Evolutionary conservation across 2,888 invertebrate species (phyloP).

Genomic region (Eristalis pertinax): DNA sequence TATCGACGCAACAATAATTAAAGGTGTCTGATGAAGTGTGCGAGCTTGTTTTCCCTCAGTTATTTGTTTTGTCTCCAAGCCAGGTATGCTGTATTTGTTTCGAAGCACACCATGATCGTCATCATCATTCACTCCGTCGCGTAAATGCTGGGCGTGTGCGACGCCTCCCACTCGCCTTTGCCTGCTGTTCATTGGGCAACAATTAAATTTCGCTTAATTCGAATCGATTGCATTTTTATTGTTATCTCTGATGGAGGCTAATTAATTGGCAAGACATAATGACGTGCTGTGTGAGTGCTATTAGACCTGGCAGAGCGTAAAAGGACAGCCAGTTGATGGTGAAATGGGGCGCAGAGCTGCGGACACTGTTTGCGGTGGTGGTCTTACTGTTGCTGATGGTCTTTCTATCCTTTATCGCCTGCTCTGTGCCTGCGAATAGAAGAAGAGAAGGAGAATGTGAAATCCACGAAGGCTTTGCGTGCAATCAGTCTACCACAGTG

Average conservation of each 20-base stretch:
- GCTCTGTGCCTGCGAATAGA: conserved; percentile 34
- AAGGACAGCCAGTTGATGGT: conserved; percentile 58
- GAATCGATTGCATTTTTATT: conserved; percentile 66
- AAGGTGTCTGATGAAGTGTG: conserved; percentile 1
- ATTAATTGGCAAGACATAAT: conserved; percentile 69
- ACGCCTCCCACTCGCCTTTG: not conserved
- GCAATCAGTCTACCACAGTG: not conserved
- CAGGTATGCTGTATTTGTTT: conserved; percentile 63
- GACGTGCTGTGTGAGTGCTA: conserved; percentile 64
- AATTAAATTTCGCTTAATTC: conserved; percentile 69
- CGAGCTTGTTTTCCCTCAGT: not conserved
- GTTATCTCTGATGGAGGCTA: conserved; percentile 65
- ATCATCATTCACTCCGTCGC: not conserved
- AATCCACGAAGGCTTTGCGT: not conserved
- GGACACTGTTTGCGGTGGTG: conserved; percentile 1
- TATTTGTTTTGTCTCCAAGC: conserved; percentile 29
- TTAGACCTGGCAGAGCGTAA: conserved; percentile 68
- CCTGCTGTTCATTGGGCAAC: conserved; percentile 27
- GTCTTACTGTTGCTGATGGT: conserved; percentile 34
- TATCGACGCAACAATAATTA: conserved; percentile 26
- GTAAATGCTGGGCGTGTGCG: not conserved
- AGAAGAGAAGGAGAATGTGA: not conserved
- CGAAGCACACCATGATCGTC: conserved; percentile 14
- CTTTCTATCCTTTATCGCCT: conserved; percentile 55
- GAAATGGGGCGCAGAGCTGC: conserved; percentile 30